These are phyloP conservation scores for Tachina fera DNA, from an alignment of 2,888 invertebrate species.

Conservation along the genomic window DNA sequence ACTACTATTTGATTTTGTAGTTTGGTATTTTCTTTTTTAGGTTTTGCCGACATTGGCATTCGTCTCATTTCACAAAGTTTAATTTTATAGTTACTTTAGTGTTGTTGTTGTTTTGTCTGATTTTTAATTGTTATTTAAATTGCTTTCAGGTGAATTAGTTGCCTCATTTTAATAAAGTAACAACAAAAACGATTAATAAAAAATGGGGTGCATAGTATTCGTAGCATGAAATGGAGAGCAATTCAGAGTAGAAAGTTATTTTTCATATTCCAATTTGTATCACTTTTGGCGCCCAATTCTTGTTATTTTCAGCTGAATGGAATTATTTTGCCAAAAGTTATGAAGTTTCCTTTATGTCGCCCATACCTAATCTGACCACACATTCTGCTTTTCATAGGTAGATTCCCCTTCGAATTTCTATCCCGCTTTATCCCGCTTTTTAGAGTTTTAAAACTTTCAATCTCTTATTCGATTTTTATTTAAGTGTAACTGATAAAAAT, in stretches of 20 bases:
- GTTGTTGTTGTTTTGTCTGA: conserved; percentile 29
- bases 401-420: too few species aligned
- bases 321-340: neutral
- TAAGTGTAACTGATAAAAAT: too few species aligned
- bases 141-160: conserved; percentile 35
- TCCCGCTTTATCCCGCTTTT: too few species aligned
- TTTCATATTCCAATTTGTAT: neutral
- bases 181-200: neutral
- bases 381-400: too few species aligned
- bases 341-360: too few species aligned
- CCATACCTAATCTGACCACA: too few species aligned
- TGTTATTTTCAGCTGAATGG: neutral
- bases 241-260: conserved; percentile 32
- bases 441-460: too few species aligned
- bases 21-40: conserved; percentile 54
- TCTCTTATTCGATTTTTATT: too few species aligned
- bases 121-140: conserved; percentile 69
- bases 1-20: conserved; percentile 45
- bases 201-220: conserved; percentile 31
- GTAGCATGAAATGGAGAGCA: conserved; percentile 14
- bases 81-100: neutral
- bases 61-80: conserved; percentile 43
- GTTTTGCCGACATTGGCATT: conserved; percentile 69
- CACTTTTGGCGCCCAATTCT: neutral
- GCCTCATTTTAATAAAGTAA: neutral